These are phyloP conservation scores for Sander lucioperca DNA, from an alignment of 2,113 vertebrate species.

Conservation along the genomic window DNA sequence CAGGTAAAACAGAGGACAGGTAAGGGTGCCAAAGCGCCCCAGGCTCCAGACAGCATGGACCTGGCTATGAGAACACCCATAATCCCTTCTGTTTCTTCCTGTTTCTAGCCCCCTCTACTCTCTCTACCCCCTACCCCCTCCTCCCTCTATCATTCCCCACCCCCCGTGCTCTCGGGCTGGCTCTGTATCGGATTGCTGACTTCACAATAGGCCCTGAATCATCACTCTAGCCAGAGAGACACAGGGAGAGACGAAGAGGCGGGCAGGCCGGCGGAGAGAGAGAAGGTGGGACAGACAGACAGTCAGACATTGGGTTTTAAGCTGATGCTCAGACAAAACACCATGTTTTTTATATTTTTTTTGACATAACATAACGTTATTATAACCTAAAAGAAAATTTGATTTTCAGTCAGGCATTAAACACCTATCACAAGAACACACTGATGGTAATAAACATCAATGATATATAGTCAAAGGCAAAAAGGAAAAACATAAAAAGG, in stretches of 20 bases:
- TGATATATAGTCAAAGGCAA: neutral
- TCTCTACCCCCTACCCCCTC: neutral
- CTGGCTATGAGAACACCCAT: conserved; percentile 68
- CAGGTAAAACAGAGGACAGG: conserved; percentile 72
- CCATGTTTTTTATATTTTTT: too few relatives aligned
- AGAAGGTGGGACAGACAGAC: conserved; percentile 46
- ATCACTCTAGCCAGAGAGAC: conserved; percentile 71
- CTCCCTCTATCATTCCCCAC: conserved; percentile 1
- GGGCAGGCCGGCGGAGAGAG: conserved; percentile 37
- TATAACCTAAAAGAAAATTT: neutral
- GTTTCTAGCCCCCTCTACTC: conserved; percentile 15
- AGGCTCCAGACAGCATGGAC: conserved; percentile 65
- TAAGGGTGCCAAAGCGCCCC: conserved; percentile 62
- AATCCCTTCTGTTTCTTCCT: conserved; percentile 59
- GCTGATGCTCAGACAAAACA: neutral
- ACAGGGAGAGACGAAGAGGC: conserved; percentile 62
- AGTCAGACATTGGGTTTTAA: conserved; percentile 1
- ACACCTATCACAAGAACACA: neutral
- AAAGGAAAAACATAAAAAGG: neutral
- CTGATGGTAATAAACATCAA: neutral
- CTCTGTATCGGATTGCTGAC: conserved; percentile 78
- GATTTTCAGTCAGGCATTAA: neutral
- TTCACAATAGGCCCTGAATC: conserved; percentile 80
- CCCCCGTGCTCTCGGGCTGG: conserved; percentile 49
- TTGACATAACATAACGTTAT: too few relatives aligned